These are phyloP conservation scores for Erpobdella octoculata DNA, from an alignment of 2,888 invertebrate species.

Conservation along the genomic window DNA sequence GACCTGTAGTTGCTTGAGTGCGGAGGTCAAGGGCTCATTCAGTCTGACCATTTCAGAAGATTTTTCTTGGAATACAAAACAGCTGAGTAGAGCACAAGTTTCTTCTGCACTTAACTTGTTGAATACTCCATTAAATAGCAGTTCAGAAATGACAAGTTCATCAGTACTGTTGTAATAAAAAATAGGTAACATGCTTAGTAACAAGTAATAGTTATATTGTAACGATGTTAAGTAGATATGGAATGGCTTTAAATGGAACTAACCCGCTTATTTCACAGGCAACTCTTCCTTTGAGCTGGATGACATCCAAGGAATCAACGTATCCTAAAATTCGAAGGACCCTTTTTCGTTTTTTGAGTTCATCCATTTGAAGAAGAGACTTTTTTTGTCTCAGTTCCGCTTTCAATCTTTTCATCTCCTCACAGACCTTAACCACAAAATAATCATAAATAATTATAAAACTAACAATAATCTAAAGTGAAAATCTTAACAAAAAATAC, in stretches of 20 bases:
- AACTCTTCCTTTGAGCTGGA: conserved; percentile 91
- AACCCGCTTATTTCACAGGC: conserved; percentile 94
- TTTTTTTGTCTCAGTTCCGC: conserved; percentile 74
- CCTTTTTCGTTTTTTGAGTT: conserved; percentile 85
- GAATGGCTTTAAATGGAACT: background rate
- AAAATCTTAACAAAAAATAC: too few species aligned
- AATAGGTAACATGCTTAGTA: background rate
- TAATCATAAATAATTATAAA: too few species aligned
- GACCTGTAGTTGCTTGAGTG: conserved; percentile 76
- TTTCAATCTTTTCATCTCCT: conserved; percentile 57
- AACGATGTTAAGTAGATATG: too few species aligned
- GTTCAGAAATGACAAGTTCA: conserved; percentile 88
- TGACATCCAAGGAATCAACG: conserved; percentile 83
- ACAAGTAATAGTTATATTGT: too few species aligned
- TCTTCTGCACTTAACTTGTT: conserved; percentile 68
- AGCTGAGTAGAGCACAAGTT: conserved; percentile 55
- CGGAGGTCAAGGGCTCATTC: conserved; percentile 78
- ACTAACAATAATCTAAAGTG: too few species aligned
- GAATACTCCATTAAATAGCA: conserved; percentile 95
- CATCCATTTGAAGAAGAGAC: conserved; percentile 89
- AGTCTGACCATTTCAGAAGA: conserved; percentile 70
- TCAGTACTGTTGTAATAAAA: conserved; percentile 60
- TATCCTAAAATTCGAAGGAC: conserved; percentile 86
- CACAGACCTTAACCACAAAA: background rate
- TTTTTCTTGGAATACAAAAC: conserved; percentile 65